Evolutionary conservation across 1,140 invertebrate species (phyloP).

Genomic region (Bombus terrestris): DNA sequence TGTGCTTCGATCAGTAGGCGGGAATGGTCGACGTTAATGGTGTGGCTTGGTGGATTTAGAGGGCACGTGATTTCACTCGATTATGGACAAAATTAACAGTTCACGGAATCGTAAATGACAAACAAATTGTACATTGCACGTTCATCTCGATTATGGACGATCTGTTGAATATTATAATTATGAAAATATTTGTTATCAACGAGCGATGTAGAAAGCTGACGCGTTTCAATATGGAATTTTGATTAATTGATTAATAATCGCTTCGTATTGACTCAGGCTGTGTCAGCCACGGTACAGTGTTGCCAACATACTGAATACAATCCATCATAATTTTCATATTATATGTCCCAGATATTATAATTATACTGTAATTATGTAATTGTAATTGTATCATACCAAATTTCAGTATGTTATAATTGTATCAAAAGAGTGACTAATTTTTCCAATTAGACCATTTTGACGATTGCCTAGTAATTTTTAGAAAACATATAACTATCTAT

Average conservation of each 20-base stretch:
- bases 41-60: background rate
- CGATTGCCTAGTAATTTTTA: too few relatives aligned
- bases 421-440: background rate
- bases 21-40: background rate
- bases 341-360: background rate
- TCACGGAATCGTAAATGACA: slow-evolving; percentile 11
- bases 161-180: slow-evolving; percentile 25
- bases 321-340: background rate
- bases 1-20: background rate
- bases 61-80: background rate
- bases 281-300: background rate
- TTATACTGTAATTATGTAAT: background rate
- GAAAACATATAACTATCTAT: background rate
- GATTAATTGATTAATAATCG: background rate
- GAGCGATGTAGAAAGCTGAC: background rate
- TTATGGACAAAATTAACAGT: slow-evolving; percentile 10
- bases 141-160: background rate
- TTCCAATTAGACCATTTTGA: background rate
- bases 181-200: background rate
- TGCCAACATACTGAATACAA: background rate
- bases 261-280: background rate
- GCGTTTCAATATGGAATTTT: background rate
- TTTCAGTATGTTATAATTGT: background rate
- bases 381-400: background rate
- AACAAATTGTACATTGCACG: background rate